Evolutionary conservation across 2,888 invertebrate species (phyloP).

Genomic region (Rhimphoctona megacephalus): DNA sequence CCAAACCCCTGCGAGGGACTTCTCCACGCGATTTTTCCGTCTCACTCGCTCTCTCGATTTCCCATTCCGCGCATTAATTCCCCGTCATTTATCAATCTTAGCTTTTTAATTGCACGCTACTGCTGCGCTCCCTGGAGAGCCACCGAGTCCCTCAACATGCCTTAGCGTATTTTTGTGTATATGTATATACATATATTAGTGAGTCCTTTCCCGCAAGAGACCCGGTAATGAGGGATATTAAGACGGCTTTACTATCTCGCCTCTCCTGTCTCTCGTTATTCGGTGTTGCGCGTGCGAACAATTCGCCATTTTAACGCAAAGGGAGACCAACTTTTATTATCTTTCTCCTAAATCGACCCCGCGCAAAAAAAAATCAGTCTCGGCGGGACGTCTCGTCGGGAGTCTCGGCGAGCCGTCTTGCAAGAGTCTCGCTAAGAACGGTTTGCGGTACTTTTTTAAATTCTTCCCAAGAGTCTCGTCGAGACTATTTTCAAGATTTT

Average conservation of each 20-base stretch:
- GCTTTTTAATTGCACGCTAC: slow-evolving; percentile 82
- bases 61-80: slow-evolving; percentile 80
- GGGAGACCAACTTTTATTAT: not conserved
- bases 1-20: slow-evolving; percentile 70
- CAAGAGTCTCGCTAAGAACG: no score
- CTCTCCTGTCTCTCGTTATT: slow-evolving; percentile 64
- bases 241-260: slow-evolving; percentile 78
- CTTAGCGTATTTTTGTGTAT: slow-evolving; percentile 29
- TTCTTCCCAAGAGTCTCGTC: no score
- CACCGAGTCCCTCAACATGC: slow-evolving; percentile 59
- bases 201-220: slow-evolving; percentile 66
- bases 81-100: slow-evolving; percentile 84
- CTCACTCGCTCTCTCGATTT: slow-evolving; percentile 66
- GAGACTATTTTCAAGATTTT: no score
- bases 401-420: no score
- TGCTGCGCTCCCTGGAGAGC: slow-evolving; percentile 76
- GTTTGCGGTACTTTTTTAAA: no score
- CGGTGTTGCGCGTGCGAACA: slow-evolving; percentile 66
- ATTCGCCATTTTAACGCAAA: slow-evolving; percentile 75
- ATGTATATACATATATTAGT: slow-evolving; percentile 31
- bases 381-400: no score
- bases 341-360: not conserved
- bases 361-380: no score
- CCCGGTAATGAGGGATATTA: slow-evolving; percentile 82
- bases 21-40: slow-evolving; percentile 50